Evolutionary conservation across 2,113 vertebrate species (phyloP), one percentile per base, ranked within the genome.

Genomic region (Madoqua kirkii): DNA sequence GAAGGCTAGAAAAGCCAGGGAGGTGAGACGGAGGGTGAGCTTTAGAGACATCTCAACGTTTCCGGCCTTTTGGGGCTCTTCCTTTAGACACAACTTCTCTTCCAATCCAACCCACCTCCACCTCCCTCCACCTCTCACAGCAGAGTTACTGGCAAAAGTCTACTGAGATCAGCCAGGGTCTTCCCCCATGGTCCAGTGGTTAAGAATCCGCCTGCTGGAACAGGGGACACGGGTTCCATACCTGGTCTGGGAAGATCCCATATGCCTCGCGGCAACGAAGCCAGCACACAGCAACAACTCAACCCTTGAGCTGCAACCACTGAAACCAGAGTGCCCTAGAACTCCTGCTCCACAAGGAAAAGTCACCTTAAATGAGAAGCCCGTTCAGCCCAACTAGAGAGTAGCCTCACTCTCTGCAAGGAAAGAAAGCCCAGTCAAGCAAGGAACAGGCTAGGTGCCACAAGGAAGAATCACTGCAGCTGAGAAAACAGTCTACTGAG

Each of bases 31-130:
- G 29, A 31, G 8, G 4, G 45, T 81, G 45, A 33, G 29, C 31
- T 67, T n/a, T 6, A 31, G 16, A 50, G 78, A 19, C 78, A 50
- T 7, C 13, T 45, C 31, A n/a, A 67, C 0, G 33, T n/a, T 67
- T 67, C 62, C 0, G 0, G 62, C 4, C 0, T 4, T 64, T 15
- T 0, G 31, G 31, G 7, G 7, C 62, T 78, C 14, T 78, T 48
- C 25, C 23, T 78, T 78, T 15, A 45, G 43, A 13, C 13, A 17
- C 76, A 17, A 17, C 15, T 79, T 79, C 25, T 79, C 3, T 79
- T 45, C 6, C 27, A 79, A 67, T n/a, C 33, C 33, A 67, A 36
- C 17, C 64, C 17, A 36, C 27, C 15, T 45, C 43, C 43, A 45
- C 27, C 7, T 48, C 43, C 25, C 74, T 78, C 74, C 43, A 17